Percentiles rank a stretch among this genome's conserved stretches.
Evolutionary conservation across 2,888 invertebrate genomes (phyloP).

Genomic region (Trissolcus brochymenae): DNA sequence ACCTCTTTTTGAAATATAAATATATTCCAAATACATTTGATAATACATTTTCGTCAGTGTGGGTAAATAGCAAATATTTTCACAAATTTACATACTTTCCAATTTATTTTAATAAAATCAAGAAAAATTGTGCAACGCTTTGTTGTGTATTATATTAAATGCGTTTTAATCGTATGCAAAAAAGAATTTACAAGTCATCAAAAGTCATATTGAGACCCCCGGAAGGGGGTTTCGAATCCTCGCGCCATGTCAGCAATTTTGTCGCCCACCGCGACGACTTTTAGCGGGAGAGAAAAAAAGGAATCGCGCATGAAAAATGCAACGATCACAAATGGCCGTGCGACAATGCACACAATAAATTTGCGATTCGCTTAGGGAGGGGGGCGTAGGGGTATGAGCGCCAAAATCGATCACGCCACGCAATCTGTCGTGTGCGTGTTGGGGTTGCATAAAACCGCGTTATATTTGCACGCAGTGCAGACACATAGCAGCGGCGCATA

Average conservation of each 20-base stretch:
- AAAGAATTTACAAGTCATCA: not conserved
- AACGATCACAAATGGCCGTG: constrained; percentile 49
- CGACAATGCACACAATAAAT: constrained; percentile 54
- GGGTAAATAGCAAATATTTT: too few relatives aligned
- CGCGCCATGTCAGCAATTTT: constrained; percentile 16
- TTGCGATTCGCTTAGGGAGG: constrained; percentile 42
- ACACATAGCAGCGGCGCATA: constrained; percentile 24
- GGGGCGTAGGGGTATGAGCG: constrained; percentile 15
- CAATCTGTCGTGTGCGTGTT: constrained; percentile 57
- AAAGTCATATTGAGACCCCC: not conserved
- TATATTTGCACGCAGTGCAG: constrained; percentile 49
- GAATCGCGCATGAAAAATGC: constrained; percentile 41
- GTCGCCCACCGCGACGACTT: constrained; percentile 27
- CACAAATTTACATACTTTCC: too few relatives aligned
- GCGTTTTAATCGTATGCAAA: too few relatives aligned
- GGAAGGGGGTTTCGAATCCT: constrained; percentile 14
- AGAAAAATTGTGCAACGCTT: too few relatives aligned
- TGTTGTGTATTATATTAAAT: too few relatives aligned
- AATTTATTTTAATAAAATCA: too few relatives aligned
- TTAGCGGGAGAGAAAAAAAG: constrained; percentile 23
- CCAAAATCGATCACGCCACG: constrained; percentile 56
- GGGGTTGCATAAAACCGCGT: constrained; percentile 56
- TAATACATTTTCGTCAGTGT: too few relatives aligned
- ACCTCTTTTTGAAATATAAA: too few relatives aligned
- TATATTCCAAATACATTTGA: too few relatives aligned